A percentile compares a stretch with the other conserved stretches of the same genome.
Evolutionary conservation across 2,113 vertebrate species (phyloP).

Genomic region (Gymnarchus niloticus): DNA sequence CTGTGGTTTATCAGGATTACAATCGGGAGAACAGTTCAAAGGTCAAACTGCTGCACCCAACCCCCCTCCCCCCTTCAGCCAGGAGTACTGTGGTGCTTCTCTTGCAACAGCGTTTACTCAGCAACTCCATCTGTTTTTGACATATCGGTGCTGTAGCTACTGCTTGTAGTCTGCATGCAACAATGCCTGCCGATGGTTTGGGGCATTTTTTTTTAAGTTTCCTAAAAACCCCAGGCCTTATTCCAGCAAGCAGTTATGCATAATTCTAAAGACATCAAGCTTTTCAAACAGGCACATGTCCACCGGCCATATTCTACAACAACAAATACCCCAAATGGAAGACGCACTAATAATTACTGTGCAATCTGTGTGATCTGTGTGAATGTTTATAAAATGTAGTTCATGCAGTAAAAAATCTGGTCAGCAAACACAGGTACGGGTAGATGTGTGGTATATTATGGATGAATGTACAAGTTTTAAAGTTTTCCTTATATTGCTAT

Average conservation of each 20-base stretch:
- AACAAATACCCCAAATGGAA: neutral
- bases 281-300: neutral
- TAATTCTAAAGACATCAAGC: neutral
- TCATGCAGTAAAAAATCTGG: neutral
- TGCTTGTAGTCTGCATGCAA: neutral
- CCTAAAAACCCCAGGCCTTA: neutral
- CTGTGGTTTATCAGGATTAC: neutral
- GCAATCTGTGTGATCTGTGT: neutral
- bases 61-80: too few species aligned
- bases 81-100: neutral
- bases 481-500: neutral
- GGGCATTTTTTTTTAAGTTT: neutral
- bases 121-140: constrained; percentile 2
- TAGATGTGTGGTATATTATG: neutral
- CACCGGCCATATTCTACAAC: too few species aligned
- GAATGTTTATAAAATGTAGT: neutral
- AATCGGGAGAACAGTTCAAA: too few species aligned
- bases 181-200: neutral
- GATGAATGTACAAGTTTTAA: neutral
- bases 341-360: neutral
- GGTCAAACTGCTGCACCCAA: neutral
- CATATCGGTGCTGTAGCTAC: neutral
- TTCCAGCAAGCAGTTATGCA: neutral
- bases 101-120: neutral
- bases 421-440: neutral